Conservation (phyloP, 2,113 vertebrate species). For the Promerops cafer region DNA sequence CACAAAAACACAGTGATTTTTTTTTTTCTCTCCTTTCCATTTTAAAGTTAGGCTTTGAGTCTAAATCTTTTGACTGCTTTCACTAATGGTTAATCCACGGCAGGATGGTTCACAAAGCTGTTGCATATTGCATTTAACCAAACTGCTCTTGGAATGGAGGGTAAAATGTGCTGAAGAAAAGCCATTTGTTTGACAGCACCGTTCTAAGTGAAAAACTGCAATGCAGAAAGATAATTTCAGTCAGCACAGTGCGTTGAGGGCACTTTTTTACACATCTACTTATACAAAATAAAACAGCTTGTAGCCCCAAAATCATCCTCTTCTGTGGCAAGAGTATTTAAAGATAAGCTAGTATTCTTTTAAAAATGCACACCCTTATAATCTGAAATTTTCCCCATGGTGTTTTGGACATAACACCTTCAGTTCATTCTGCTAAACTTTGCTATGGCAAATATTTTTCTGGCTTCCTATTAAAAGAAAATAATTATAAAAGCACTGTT, state of each 20-base stretch:
- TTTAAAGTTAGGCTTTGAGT: not conserved
- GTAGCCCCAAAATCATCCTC: not conserved
- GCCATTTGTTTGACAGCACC: not conserved
- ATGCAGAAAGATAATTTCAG: not conserved
- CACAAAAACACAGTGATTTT: not conserved
- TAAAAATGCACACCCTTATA: not conserved
- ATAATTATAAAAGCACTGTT: not conserved
- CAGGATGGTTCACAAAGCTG: not conserved
- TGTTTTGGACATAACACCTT: not conserved
- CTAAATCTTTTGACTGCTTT: not conserved
- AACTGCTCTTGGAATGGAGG: not conserved
- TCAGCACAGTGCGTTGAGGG: not conserved
- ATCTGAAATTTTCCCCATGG: fast-evolving
- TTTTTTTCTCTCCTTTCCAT: not conserved
- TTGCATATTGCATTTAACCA: not conserved
- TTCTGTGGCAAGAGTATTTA: not conserved
- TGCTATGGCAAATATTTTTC: not conserved
- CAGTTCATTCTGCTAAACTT: not conserved
- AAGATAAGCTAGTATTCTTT: not conserved
- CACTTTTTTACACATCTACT: not conserved
- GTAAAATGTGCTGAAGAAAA: not conserved
- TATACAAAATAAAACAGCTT: not conserved
- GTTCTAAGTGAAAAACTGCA: not conserved
- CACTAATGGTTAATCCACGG: not conserved
- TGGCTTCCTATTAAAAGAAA: not conserved